Evolutionary conservation across 2,797 vertebrate species (phyloP), one percentile per base, ranked within the genome.

Genomic region (Chaenodraco wilsoni): DNA sequence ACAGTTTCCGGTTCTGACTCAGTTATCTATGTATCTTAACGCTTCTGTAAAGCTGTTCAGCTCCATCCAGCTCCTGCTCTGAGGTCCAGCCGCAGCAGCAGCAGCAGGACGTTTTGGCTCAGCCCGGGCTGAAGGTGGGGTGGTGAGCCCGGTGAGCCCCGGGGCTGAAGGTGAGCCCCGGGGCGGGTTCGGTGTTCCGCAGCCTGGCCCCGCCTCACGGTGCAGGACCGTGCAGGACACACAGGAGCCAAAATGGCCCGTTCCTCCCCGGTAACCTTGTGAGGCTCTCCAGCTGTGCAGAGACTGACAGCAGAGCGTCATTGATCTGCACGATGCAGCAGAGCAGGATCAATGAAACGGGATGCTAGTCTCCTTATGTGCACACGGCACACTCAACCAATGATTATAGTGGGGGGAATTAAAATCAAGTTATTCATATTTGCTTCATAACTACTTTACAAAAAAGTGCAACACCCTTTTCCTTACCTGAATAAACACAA

Each of bases 81-180:
- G 67, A 15, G 72, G 19, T 81, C 76, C 85, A 76, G 69, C 81
- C 33, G 79, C 79, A 6, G 61, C 37, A 54, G 61, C 37, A 54
- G 55, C 82, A 75, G 84, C 63, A 76, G 79, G 91, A 93, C 91
- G 93, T 93, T 83, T 92, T 90, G 91, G 90, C 86, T 91, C 88
- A 56, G 69, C 27, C 31, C 37, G 57, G 72, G 72, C 72, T 40
- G 69, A 44, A 54, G 71, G 52, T 50, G 79, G 69, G 45, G 83
- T 9, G 55, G 1, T 6, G 58, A 80, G 65, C 49, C 62, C 84
- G 55, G 2, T 6, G 58, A 56, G 69, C 27, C 33, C 82, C 63
- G 86, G 79, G 84, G 82, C 78, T 37, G 69, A 44, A 54, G 55
- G 2, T 6, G 58, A 56, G 69, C 27, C 33, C 82, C 63, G 86